Evolutionary conservation across 2,888 invertebrate genomes (phyloP), one percentile per base, ranked within the genome.

Genomic region (Microchrysa polita): DNA sequence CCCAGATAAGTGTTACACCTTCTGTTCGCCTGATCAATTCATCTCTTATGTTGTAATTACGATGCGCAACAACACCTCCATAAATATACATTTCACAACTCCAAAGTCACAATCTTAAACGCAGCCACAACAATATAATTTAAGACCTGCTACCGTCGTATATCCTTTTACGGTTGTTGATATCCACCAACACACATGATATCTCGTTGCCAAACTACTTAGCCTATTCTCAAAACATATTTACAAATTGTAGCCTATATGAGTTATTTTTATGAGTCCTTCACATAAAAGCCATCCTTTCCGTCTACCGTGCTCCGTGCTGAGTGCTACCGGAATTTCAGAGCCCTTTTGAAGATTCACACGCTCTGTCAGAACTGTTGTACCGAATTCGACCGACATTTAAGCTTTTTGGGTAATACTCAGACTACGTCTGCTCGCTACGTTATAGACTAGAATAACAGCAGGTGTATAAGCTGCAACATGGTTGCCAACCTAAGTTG

Each of bases 241-340:
- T 69, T 57, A 69, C 69, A 69, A 69, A 69, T 69, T 69, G 69
- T 69, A 55, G 55, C 55, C 69, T 69, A 22, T 57, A 69, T 42
- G 57, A 69, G 69, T 57, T 69, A 69, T 69, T 69, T 69, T 69
- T 69, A 55, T 55, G 55, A 55, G 40, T 55, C 55, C n/a, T 34
- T 34, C 69, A 23, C 69, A 34, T 69, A 69, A 69, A 34, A 69
- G 57, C 67, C 57, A 55, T 22, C 69, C 57, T 40, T n/a, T 12
- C 55, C 48, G 22, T 65, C 16, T 40, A 18, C 42, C 63, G 44
- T 44, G n/a, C n/a, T n/a, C n/a, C n/a, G n/a, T 34, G 7, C 27
- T 7, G 27, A 34, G 4, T 34, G 27, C 1, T 16, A 18, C 55
- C 18, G 18, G 18, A 18, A n/a, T 9, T 20, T 18, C 18, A 55